phyloP scores from a whole-genome alignment of 2,888 invertebrate genomes.

The Anthoptus insignis region DNA sequence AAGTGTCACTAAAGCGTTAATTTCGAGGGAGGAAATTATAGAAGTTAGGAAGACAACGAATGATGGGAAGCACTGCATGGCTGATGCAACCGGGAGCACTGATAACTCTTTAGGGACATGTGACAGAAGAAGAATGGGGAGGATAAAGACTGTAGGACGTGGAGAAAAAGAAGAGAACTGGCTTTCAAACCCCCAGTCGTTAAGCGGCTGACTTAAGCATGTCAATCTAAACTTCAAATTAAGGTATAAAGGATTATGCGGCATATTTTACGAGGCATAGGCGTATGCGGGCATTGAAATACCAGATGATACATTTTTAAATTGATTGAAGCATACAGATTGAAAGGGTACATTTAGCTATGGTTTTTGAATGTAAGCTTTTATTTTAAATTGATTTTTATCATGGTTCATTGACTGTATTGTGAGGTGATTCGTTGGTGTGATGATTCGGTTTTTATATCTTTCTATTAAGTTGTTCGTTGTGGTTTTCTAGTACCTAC shows the following conservation, averaged over 20 bases:
- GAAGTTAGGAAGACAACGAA: too few relatives aligned
- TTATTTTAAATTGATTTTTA: constrained; percentile 51
- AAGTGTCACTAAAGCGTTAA: too few relatives aligned
- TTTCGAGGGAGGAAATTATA: too few relatives aligned
- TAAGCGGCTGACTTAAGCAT: too few relatives aligned
- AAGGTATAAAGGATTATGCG: constrained; percentile 54
- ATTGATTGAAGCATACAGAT: constrained; percentile 53
- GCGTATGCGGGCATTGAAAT: constrained; percentile 74
- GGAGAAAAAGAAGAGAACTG: too few relatives aligned
- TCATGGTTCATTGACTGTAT: constrained; percentile 29
- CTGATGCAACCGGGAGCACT: too few relatives aligned
- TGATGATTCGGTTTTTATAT: constrained; percentile 8
- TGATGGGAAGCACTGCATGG: too few relatives aligned
- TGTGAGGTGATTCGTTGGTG: constrained; percentile 19
- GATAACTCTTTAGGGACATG: too few relatives aligned
- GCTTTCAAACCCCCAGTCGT: too few relatives aligned
- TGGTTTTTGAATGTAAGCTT: constrained; percentile 46
- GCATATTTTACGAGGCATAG: constrained; percentile 44
- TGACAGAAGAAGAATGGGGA: too few relatives aligned
- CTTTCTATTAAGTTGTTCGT: constrained; percentile 1
- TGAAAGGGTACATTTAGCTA: constrained; percentile 60
- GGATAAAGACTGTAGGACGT: too few relatives aligned
- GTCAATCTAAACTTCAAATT: too few relatives aligned
- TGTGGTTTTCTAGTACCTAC: background rate
- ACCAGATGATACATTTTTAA: constrained; percentile 53